A percentile compares a stretch with the other conserved stretches of the same genome.
phyloP scores from a whole-genome alignment of 2,888 invertebrate genomes.

The Azorinus chamasolen region DNA sequence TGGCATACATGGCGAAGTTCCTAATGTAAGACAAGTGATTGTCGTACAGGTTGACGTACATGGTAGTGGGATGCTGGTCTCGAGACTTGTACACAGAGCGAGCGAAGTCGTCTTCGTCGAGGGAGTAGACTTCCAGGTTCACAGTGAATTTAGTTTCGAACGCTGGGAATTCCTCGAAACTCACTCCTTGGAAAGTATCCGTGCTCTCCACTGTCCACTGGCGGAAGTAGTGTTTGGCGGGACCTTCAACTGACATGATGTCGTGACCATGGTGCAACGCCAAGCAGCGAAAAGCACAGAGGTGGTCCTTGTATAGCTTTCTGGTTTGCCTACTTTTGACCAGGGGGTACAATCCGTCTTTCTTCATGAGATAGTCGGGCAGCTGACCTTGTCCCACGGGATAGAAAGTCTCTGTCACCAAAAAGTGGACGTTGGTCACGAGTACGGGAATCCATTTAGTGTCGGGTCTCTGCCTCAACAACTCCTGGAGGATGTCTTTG shows the following conservation, averaged over 20 bases:
- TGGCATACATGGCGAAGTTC: no score
- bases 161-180: slow-evolving; percentile 28
- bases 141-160: slow-evolving; percentile 39
- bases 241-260: slow-evolving; percentile 29
- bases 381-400: slow-evolving; percentile 34
- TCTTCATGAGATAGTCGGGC: slow-evolving; percentile 30
- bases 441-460: slow-evolving; percentile 60
- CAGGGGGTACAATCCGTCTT: slow-evolving; percentile 34
- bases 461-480: slow-evolving; percentile 40
- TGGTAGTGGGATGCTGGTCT: slow-evolving; percentile 15
- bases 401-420: slow-evolving; percentile 23
- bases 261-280: slow-evolving; percentile 31
- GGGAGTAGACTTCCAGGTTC: slow-evolving; percentile 41
- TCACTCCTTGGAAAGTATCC: slow-evolving; percentile 9
- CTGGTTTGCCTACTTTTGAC: slow-evolving; percentile 30
- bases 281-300: slow-evolving; percentile 52
- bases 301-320: slow-evolving; percentile 28
- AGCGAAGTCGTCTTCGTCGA: slow-evolving; percentile 42
- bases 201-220: slow-evolving; percentile 15
- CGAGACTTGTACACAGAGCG: slow-evolving; percentile 41
- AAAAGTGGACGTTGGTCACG: slow-evolving; percentile 54
- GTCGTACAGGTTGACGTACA: slow-evolving; percentile 52
- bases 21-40: slow-evolving; percentile 46
- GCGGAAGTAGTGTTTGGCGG: slow-evolving; percentile 5
- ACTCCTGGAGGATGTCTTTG: slow-evolving; percentile 36